Evolutionary conservation across 2,888 invertebrate genomes (phyloP).

Genomic region (Exephanes ischioxanthus): DNA sequence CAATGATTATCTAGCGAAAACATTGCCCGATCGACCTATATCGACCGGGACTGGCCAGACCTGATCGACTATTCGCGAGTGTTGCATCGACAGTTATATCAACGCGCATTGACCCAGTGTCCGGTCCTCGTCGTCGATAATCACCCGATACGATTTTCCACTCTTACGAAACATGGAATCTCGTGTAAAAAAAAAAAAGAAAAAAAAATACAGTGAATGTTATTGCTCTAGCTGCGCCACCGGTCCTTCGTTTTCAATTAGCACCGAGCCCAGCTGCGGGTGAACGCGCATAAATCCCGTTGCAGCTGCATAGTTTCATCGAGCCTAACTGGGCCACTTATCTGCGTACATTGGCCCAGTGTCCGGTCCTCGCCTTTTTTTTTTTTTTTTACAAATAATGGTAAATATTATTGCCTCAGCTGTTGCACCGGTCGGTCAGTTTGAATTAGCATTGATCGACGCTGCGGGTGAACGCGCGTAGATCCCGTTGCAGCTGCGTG

Average conservation of each 20-base stretch:
- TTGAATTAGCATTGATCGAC: not conserved
- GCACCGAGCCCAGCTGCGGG: not conserved
- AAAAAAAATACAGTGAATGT: not conserved
- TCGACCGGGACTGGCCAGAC: not conserved
- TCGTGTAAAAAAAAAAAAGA: not conserved
- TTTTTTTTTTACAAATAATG: too few species aligned
- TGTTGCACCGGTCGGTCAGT: not conserved
- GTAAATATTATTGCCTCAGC: not conserved
- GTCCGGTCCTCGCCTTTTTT: not conserved
- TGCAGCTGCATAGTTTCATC: not conserved
- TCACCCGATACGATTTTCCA: not conserved
- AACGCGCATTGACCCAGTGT: not conserved
- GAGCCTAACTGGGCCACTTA: not conserved
- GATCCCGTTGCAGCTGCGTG: not conserved
- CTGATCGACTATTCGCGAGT: not conserved
- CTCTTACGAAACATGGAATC: not conserved
- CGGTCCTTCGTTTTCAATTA: not conserved
- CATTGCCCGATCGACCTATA: not conserved
- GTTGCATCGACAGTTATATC: not conserved
- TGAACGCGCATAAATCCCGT: conserved; percentile 1
- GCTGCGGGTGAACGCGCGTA: not conserved
- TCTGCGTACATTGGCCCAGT: not conserved
- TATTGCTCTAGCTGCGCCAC: not conserved
- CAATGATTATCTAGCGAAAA: not conserved
- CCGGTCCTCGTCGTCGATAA: not conserved